Conservation (phyloP, 2,797 vertebrate genomes). For the Sphaeramia orbicularis region DNA sequence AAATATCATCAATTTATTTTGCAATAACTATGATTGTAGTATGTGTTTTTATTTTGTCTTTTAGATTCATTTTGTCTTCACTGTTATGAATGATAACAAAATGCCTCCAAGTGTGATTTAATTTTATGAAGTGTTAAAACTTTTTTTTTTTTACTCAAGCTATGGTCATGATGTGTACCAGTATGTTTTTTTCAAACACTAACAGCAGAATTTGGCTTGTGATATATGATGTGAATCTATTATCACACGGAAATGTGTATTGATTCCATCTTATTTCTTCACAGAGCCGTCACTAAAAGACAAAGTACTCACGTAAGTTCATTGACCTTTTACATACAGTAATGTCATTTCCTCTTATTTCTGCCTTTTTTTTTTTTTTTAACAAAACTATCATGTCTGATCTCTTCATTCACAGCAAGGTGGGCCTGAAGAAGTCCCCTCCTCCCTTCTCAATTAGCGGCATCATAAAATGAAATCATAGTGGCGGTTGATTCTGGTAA, state of each 20-base stretch:
- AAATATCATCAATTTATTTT: no score
- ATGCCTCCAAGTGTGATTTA: no score
- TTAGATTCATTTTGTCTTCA: no score
- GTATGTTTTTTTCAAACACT: no score
- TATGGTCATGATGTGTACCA: no score
- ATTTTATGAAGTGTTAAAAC: no score
- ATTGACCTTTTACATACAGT: conserved; percentile 3
- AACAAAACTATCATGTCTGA: not conserved
- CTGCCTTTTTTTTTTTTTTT: not conserved
- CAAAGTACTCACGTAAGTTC: conserved; percentile 76
- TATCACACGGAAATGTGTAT: not conserved
- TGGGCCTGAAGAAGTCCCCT: conserved; percentile 63
- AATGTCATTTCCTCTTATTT: not conserved
- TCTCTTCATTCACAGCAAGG: conserved; percentile 61
- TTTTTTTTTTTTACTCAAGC: no score
- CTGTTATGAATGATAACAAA: no score
- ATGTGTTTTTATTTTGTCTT: no score
- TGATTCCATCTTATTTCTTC: conserved; percentile 13
- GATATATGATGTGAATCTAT: not conserved
- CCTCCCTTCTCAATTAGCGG: conserved; percentile 75
- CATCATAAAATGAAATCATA: conserved; percentile 52
- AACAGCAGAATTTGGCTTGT: no score
- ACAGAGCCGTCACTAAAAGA: conserved; percentile 70
- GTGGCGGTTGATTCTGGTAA: not conserved
- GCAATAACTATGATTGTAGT: no score